Percentiles rank a stretch among this genome's conserved stretches.
Evolutionary conservation across 2,888 invertebrate genomes (phyloP).

Genomic region (Horisme vitalbata): DNA sequence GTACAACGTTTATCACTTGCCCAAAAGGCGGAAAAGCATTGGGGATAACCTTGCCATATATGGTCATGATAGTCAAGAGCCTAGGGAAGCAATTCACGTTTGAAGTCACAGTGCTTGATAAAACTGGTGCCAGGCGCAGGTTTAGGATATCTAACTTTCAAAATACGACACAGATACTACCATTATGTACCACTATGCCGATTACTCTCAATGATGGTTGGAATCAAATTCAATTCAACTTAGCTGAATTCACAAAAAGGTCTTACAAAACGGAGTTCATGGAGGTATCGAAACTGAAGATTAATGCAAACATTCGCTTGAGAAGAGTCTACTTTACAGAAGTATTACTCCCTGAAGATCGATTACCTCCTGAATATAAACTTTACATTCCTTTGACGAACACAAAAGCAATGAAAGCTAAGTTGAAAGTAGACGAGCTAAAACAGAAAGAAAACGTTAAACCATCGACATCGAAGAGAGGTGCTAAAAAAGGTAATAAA

Average conservation of each 20-base stretch:
- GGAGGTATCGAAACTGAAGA: slow-evolving; percentile 94
- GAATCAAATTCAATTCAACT: slow-evolving; percentile 97
- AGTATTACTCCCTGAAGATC: slow-evolving; percentile 92
- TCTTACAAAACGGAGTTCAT: slow-evolving; percentile 97
- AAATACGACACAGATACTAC: slow-evolving; percentile 86
- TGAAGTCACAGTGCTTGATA: slow-evolving; percentile 91
- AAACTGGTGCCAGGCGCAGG: slow-evolving; percentile 93
- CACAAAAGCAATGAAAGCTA: not conserved
- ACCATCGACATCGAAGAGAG: slow-evolving; percentile 2
- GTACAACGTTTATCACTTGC: slow-evolving; percentile 96
- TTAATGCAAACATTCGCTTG: slow-evolving; percentile 98
- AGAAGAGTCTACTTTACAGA: slow-evolving; percentile 96
- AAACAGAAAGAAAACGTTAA: slow-evolving; percentile 34
- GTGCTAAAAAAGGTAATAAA: not conserved
- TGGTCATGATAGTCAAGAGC: slow-evolving; percentile 98
- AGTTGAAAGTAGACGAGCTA: not conserved
- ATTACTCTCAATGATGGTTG: slow-evolving; percentile 94
- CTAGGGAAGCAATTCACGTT: slow-evolving; percentile 98
- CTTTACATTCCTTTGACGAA: slow-evolving; percentile 86
- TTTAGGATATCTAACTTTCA: slow-evolving; percentile 98
- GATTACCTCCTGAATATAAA: slow-evolving; percentile 95
- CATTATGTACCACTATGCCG: slow-evolving; percentile 99
- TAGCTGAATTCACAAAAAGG: slow-evolving; percentile 96
- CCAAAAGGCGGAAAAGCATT: slow-evolving; percentile 94
- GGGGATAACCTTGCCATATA: slow-evolving; percentile 97